These are phyloP conservation scores for Goniozus legneri DNA, from an alignment of 1,140 invertebrate species.

Conservation along the genomic window DNA sequence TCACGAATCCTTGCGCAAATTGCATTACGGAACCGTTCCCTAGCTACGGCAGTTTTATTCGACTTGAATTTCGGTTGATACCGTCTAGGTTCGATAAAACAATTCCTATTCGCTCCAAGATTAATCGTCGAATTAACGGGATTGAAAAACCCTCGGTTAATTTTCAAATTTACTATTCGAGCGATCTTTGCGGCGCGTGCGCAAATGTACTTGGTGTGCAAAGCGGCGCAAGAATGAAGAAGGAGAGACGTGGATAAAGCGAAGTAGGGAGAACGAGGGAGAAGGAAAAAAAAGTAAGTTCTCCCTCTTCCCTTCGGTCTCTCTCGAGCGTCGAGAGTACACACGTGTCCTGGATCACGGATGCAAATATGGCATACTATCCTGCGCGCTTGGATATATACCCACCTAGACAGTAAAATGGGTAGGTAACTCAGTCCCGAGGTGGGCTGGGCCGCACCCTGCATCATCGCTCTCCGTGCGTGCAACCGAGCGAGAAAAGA, in stretches of 20 bases:
- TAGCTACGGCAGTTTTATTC: no score
- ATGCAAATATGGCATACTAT: conserved; percentile 45
- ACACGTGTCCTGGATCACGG: conserved; percentile 40
- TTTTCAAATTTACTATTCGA: no score
- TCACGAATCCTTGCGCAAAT: no score
- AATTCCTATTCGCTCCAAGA: no score
- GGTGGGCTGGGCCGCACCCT: conserved; percentile 49
- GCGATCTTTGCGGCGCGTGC: no score
- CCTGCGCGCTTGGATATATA: conserved; percentile 35
- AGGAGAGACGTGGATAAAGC: not conserved
- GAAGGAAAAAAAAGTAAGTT: conserved; percentile 10
- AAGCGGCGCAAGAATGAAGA: not conserved
- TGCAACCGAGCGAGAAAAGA: conserved; percentile 38
- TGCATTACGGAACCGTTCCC: no score
- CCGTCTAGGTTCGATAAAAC: no score
- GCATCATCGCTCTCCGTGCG: conserved; percentile 46
- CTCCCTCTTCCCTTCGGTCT: not conserved
- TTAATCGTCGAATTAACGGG: no score
- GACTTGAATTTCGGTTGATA: no score
- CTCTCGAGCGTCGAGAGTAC: conserved; percentile 13
- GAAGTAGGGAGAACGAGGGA: not conserved
- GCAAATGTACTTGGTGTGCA: no score
- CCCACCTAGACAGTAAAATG: conserved; percentile 45
- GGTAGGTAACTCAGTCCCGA: conserved; percentile 46
- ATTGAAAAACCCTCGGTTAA: no score